Conservation (phyloP, 2,113 vertebrate species). For the Oplegnathus fasciatus region DNA sequence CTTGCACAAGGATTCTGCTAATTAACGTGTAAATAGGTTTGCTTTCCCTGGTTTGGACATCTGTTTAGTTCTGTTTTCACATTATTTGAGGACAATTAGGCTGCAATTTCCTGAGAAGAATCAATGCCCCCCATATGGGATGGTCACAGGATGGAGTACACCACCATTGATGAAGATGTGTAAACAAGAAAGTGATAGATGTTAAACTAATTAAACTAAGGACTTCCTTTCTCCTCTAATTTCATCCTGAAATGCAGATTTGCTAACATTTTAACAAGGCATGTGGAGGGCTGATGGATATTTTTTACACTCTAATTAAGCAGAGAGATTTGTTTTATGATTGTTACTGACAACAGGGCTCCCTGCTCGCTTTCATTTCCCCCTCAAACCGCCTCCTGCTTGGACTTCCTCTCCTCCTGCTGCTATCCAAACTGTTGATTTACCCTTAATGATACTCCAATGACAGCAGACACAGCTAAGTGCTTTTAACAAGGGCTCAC, state of each 20-base stretch:
- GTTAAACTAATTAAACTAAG: constrained; percentile 18
- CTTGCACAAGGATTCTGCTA: not conserved
- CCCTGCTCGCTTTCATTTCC: not conserved
- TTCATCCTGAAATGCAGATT: constrained; percentile 22
- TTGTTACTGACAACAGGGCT: constrained; percentile 10
- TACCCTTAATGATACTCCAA: not conserved
- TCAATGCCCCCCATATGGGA: not conserved
- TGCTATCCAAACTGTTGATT: constrained; percentile 45
- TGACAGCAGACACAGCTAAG: not conserved
- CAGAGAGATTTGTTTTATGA: constrained; percentile 11
- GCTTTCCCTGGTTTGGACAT: not conserved
- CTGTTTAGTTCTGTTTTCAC: not conserved
- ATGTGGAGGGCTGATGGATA: not conserved
- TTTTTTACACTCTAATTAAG: not conserved
- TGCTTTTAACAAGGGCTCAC: constrained; percentile 24
- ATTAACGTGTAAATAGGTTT: not conserved
- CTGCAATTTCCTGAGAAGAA: not conserved
- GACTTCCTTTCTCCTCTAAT: constrained; percentile 5
- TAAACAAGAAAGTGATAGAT: not conserved
- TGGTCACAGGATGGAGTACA: constrained; percentile 1
- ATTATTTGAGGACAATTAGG: not conserved
- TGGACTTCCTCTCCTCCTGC: constrained; percentile 31
- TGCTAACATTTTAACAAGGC: constrained; percentile 9
- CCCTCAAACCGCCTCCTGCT: not conserved
- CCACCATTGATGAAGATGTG: not conserved